Evolutionary conservation across 1,140 invertebrate species (phyloP).

Genomic region (Mya arenaria): DNA sequence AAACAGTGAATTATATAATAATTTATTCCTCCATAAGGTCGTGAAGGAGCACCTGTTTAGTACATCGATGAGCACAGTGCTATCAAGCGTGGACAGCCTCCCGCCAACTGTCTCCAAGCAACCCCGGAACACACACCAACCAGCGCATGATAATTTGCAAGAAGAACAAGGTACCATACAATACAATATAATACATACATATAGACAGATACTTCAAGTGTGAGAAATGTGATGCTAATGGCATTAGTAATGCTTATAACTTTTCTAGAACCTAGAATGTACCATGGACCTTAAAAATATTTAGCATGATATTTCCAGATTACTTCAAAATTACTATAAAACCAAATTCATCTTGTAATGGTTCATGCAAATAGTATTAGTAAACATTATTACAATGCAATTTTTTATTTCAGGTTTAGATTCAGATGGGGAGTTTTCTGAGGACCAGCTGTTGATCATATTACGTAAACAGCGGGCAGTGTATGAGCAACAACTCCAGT

Average conservation of each 20-base stretch:
- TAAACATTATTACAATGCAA: too few species aligned
- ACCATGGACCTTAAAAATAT: too few species aligned
- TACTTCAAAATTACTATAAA: too few species aligned
- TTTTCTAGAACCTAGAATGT: too few species aligned
- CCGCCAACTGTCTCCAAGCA: slow-evolving; percentile 32
- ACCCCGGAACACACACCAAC: slow-evolving; percentile 31
- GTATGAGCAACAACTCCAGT: slow-evolving; percentile 68
- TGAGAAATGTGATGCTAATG: too few species aligned
- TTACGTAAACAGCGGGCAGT: slow-evolving; percentile 60
- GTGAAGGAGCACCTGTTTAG: slow-evolving; percentile 63
- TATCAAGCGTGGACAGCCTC: slow-evolving; percentile 67
- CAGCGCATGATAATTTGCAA: background rate
- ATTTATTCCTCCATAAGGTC: slow-evolving; percentile 33
- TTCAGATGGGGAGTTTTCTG: slow-evolving; percentile 68
- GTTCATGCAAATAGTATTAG: too few species aligned
- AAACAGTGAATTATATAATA: background rate
- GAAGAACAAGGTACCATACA: background rate
- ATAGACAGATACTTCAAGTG: too few species aligned
- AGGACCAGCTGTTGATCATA: slow-evolving; percentile 66
- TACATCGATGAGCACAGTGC: slow-evolving; percentile 59
- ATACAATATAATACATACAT: too few species aligned
- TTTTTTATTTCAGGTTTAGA: too few species aligned
- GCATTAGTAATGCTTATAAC: too few species aligned
- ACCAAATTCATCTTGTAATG: too few species aligned
- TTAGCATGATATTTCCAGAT: too few species aligned